Evolutionary conservation across 1,140 invertebrate species (phyloP).

Genomic region (Formica selysi): DNA sequence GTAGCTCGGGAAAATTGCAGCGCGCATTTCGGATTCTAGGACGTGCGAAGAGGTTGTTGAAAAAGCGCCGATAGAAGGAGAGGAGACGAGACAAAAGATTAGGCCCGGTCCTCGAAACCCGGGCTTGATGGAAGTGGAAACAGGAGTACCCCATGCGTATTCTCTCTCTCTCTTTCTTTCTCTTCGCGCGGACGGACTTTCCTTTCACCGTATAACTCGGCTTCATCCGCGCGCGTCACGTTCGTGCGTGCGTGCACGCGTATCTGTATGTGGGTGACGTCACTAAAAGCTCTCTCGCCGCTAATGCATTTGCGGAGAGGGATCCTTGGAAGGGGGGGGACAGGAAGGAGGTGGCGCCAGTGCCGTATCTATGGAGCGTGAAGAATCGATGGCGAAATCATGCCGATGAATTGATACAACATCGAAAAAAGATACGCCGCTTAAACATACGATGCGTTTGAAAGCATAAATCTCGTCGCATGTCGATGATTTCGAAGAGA

Average conservation of each 20-base stretch:
- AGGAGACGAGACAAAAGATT: conserved; percentile 81
- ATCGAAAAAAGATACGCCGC: conserved; percentile 1
- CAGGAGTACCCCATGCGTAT: conserved; percentile 71
- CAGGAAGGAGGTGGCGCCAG: conserved; percentile 73
- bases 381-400: conserved; percentile 76
- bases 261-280: conserved; percentile 81
- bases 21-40: conserved; percentile 55
- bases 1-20: conserved; percentile 30
- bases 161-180: conserved; percentile 32
- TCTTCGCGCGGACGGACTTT: conserved; percentile 53
- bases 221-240: conserved; percentile 25
- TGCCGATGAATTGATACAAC: conserved; percentile 21
- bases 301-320: conserved; percentile 85
- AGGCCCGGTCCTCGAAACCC: conserved; percentile 70
- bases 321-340: conserved; percentile 77
- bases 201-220: conserved; percentile 69
- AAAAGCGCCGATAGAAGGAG: conserved; percentile 70
- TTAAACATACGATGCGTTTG: background rate
- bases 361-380: conserved; percentile 82
- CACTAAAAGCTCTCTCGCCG: conserved; percentile 86
- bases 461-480: conserved; percentile 37
- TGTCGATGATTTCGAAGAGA: background rate
- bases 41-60: conserved; percentile 67
- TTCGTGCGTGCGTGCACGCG: conserved; percentile 17
- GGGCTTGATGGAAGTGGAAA: conserved; percentile 74